Percentiles rank a stretch among this genome's conserved stretches.
phyloP scores from a whole-genome alignment of 1,140 invertebrate genomes.

The Doryteuthis pealeii region DNA sequence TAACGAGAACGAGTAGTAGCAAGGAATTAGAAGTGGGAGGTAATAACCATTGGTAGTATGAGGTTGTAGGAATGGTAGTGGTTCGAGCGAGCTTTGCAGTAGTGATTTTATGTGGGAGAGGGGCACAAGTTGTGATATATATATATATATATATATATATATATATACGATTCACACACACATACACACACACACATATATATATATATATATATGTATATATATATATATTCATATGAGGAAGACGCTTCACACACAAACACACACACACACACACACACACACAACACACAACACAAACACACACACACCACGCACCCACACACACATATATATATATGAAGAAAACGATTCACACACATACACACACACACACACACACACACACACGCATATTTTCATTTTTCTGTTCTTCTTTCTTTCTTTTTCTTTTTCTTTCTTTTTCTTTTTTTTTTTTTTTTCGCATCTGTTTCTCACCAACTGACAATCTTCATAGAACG shows the following conservation, averaged over 20 bases:
- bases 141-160: background rate
- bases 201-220: constrained; percentile 13
- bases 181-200: constrained; percentile 16
- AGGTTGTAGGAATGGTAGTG: too few species aligned
- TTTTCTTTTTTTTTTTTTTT: too few species aligned
- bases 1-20: too few species aligned
- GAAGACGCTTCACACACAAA: background rate
- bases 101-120: too few species aligned
- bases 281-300: background rate
- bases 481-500: too few species aligned
- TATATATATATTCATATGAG: constrained; percentile 5
- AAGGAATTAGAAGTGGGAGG: too few species aligned
- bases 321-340: background rate
- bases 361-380: constrained; percentile 18
- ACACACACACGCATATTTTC: constrained; percentile 15
- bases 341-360: background rate
- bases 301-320: background rate
- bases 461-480: too few species aligned
- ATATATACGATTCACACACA: background rate
- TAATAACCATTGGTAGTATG: too few species aligned
- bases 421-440: too few species aligned
- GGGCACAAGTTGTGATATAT: too few species aligned
- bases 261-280: background rate
- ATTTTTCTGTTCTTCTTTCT: too few species aligned
- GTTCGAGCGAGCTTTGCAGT: too few species aligned